phyloP scores from a whole-genome alignment of 1,140 invertebrate genomes.

The Drosophila kanapiae region DNA sequence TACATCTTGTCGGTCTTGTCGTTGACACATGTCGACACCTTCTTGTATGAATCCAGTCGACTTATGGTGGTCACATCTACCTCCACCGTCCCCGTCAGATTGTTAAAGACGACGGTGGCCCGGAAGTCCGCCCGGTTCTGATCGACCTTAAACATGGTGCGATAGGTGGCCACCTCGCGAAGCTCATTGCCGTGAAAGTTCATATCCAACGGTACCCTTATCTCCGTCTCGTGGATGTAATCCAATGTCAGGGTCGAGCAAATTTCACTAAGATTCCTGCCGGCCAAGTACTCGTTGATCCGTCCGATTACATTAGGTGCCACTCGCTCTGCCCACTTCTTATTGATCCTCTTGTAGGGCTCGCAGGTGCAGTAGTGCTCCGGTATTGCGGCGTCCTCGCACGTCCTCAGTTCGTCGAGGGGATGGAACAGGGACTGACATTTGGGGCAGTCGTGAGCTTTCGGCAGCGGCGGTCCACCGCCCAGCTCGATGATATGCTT shows the following conservation, averaged over 20 bases:
- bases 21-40: slow-evolving; percentile 86
- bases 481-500: slow-evolving; percentile 85
- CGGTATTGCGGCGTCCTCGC: slow-evolving; percentile 89
- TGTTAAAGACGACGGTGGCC: slow-evolving; percentile 86
- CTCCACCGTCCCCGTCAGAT: slow-evolving; percentile 46
- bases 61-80: slow-evolving; percentile 86
- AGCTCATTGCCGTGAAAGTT: slow-evolving; percentile 19
- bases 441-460: slow-evolving; percentile 85
- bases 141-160: slow-evolving; percentile 66
- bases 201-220: slow-evolving; percentile 29
- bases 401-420: slow-evolving; percentile 88
- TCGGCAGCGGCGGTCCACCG: slow-evolving; percentile 15
- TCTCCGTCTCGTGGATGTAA: slow-evolving; percentile 58
- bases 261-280: slow-evolving; percentile 52
- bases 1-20: slow-evolving; percentile 86
- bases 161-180: slow-evolving; percentile 43
- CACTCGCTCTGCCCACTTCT: slow-evolving; percentile 58
- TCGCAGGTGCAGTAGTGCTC: slow-evolving; percentile 93
- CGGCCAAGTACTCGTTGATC: slow-evolving; percentile 81
- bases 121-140: slow-evolving; percentile 86
- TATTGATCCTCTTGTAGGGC: slow-evolving; percentile 84
- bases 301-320: slow-evolving; percentile 78
- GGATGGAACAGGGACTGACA: slow-evolving; percentile 90
- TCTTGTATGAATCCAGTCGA: slow-evolving; percentile 88
- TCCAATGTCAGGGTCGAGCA: slow-evolving; percentile 40